Conservation (phyloP, 2,888 invertebrate species). For the Alcis repandata region DNA sequence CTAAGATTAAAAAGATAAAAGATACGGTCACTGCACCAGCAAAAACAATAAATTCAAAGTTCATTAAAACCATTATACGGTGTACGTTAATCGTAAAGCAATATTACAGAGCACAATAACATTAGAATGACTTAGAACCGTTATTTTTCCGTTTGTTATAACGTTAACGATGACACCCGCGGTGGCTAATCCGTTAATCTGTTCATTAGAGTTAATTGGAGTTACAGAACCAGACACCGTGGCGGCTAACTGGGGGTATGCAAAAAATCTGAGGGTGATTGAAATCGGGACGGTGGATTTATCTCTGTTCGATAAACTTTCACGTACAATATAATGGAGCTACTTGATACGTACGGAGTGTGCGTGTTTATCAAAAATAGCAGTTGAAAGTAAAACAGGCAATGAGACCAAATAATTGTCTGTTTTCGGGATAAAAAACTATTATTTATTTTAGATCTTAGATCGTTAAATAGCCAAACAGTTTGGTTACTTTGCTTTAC, state of each 20-base stretch:
- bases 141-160: constrained; percentile 45
- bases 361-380: no score
- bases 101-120: constrained; percentile 32
- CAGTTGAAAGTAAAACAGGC: no score
- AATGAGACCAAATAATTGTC: no score
- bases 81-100: constrained; percentile 26
- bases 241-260: constrained; percentile 42
- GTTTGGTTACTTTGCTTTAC: no score
- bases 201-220: constrained; percentile 74
- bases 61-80: constrained; percentile 24
- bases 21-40: constrained; percentile 13
- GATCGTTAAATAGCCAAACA: no score
- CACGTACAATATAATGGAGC: background rate
- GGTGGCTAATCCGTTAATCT: constrained; percentile 51
- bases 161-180: constrained; percentile 47
- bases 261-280: constrained; percentile 26
- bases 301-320: background rate
- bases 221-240: constrained; percentile 64
- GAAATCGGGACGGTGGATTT: constrained; percentile 27
- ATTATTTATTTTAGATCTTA: no score
- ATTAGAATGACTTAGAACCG: constrained; percentile 24
- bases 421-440: no score
- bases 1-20: constrained; percentile 8
- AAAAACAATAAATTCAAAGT: constrained; percentile 20
- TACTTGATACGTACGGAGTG: no score